A percentile compares a stretch with the other conserved stretches of the same genome.
These are phyloP conservation scores for Trachops cirrhosus DNA, from an alignment of 2,797 vertebrate species.

Conservation along the genomic window DNA sequence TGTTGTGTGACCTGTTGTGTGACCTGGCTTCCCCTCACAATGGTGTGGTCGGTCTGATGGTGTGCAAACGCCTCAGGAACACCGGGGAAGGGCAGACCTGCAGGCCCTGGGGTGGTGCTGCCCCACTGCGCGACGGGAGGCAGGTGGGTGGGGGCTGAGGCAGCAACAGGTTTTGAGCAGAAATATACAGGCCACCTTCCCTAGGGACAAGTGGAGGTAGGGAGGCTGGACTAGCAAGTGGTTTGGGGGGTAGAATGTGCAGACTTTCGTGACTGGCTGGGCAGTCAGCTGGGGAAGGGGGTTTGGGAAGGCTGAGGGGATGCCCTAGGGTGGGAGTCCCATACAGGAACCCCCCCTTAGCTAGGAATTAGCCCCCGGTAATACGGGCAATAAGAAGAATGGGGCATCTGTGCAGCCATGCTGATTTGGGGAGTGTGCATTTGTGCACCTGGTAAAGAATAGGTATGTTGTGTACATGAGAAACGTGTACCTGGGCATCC, in stretches of 20 bases:
- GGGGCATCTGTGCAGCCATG: background rate
- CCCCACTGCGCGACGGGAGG: background rate
- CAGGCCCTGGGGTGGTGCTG: background rate
- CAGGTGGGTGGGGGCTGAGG: background rate
- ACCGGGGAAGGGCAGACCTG: background rate
- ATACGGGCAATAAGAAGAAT: fast-evolving
- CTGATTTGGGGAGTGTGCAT: background rate
- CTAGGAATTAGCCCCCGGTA: background rate
- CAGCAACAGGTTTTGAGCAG: background rate
- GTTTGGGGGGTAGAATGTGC: background rate
- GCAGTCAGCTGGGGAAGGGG: background rate
- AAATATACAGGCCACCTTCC: background rate
- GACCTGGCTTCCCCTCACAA: background rate
- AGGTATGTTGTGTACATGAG: background rate
- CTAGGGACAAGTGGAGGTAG: background rate
- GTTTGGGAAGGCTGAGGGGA: background rate
- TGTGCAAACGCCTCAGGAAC: background rate
- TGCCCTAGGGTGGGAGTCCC: background rate
- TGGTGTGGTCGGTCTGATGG: background rate
- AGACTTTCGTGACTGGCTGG: background rate
- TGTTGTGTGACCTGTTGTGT: background rate
- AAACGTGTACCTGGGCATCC: background rate
- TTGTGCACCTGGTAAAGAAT: background rate
- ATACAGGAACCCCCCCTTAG: background rate
- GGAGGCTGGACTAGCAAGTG: background rate